Evolutionary conservation across 2,797 vertebrate species (phyloP), one percentile per base, ranked within the genome.

Genomic region (Gallirallus australis): DNA sequence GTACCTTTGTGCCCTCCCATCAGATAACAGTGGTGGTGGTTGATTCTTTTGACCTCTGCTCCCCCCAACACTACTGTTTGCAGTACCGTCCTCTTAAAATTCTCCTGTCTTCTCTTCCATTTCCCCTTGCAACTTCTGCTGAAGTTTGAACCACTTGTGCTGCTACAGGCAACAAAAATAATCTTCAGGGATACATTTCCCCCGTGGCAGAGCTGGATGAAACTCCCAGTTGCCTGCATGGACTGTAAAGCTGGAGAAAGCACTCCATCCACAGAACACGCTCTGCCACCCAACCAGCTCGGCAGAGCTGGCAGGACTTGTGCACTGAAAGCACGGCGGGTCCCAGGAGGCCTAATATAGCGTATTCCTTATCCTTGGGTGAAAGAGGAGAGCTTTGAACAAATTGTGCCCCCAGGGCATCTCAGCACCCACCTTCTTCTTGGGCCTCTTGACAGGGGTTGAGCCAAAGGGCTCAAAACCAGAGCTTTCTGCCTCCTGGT

Each of bases 1-100:
- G 86, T 89, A 35, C 92, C n/a, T 86, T 80, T 61, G 45, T 91
- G 75, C 64, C 70, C 73, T 91, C 69, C 89, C 59, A 65, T 92
- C 30, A 65, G 80, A 61, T 75, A 93, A 75, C 54, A 35, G 37
- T 2, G 12, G 9, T 79, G 70, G 13, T 40, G 40, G 4, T 76
- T 40, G 89, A 84, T 88, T 82, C 61, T 82, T 89, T 92, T 68
- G 42, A 80, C 70, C 40, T 77, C 63, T 84, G 52, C 15, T 5
- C 39, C 48, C 4, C 47, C 9, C 21, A 21, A 13, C 33, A 24
- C 21, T 52, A 13, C 33, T 81, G 13, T 64, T 45, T 31, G 77
- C 52, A 79, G 35, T 65, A 19, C 25, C 59, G 39, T 35, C 73
- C 53, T 64, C 71, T 89, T 61, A 23, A 47, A 50, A 80, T 30